Percentiles rank a stretch among this genome's conserved stretches.
Conservation (phyloP, 2,888 invertebrate species). For the Limnephilus rhombicus region DNA sequence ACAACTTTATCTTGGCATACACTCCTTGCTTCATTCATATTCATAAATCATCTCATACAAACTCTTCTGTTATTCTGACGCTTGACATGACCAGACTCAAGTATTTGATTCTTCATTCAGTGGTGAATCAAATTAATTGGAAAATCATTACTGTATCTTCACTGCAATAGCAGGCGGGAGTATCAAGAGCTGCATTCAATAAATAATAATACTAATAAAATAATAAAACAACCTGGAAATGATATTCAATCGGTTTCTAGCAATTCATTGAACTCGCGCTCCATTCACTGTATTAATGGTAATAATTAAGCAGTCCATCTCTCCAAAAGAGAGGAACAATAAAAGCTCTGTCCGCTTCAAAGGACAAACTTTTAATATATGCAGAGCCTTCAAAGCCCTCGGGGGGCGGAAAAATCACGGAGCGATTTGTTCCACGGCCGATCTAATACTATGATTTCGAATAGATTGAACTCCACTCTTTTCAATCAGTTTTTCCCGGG, state of each 20-base stretch:
- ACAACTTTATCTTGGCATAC: no score
- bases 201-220: not conserved
- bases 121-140: no score
- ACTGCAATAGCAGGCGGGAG: no score
- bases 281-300: slow-evolving; percentile 17
- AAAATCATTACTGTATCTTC: no score
- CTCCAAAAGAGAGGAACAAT: slow-evolving; percentile 53
- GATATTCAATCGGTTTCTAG: not conserved
- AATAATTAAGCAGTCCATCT: slow-evolving; percentile 24
- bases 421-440: slow-evolving; percentile 53
- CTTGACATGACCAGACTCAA: no score
- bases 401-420: slow-evolving; percentile 58
- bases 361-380: slow-evolving; percentile 66
- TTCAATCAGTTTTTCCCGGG: slow-evolving; percentile 51
- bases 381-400: slow-evolving; percentile 60
- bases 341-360: slow-evolving; percentile 58
- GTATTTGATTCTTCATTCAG: no score
- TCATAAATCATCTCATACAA: no score
- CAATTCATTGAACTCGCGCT: not conserved
- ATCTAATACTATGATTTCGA: slow-evolving; percentile 42
- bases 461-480: slow-evolving; percentile 47
- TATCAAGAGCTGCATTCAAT: not conserved
- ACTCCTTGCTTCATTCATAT: no score
- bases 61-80: no score
- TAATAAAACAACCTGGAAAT: not conserved